A percentile compares a stretch with the other conserved stretches of the same genome.
phyloP scores from a whole-genome alignment of 1,140 invertebrate genomes.

The Catajapyx aquilonaris region DNA sequence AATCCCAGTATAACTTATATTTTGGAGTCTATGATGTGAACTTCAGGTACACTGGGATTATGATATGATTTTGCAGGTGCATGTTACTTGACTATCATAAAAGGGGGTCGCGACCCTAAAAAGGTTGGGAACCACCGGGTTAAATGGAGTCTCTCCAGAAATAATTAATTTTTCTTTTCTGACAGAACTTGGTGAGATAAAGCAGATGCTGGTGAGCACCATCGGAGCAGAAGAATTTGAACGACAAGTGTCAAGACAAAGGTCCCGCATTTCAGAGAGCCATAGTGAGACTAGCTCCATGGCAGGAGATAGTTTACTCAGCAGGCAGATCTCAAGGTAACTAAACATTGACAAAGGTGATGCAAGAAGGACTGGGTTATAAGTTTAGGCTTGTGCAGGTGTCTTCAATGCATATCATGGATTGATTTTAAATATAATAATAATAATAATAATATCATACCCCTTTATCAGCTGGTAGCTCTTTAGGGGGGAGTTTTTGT shows the following conservation, averaged over 20 bases:
- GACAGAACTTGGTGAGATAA: slow-evolving; percentile 48
- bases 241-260: slow-evolving; percentile 14
- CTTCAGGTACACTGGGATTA: too few species aligned
- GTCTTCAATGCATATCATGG: slow-evolving; percentile 8
- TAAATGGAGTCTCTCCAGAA: not conserved
- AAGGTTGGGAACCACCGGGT: too few species aligned
- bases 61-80: slow-evolving; percentile 3
- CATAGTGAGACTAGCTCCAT: slow-evolving; percentile 7
- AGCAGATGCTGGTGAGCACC: slow-evolving; percentile 44
- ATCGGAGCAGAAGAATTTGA: slow-evolving; percentile 31
- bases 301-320: slow-evolving; percentile 17
- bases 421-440: slow-evolving; percentile 9
- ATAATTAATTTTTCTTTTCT: slow-evolving; percentile 10
- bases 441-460: too few species aligned
- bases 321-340: slow-evolving; percentile 12
- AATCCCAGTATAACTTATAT: too few species aligned
- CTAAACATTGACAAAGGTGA: slow-evolving; percentile 28
- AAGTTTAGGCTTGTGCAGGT: slow-evolving; percentile 3
- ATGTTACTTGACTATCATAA: too few species aligned
- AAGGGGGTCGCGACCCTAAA: too few species aligned
- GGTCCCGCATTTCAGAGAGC: slow-evolving; percentile 10
- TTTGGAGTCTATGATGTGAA: too few species aligned
- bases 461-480: too few species aligned
- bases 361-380: slow-evolving; percentile 24
- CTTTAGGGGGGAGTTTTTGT: too few species aligned